phyloP scores from a whole-genome alignment of 2,888 invertebrate genomes.

The Steinernema scapterisci region DNA sequence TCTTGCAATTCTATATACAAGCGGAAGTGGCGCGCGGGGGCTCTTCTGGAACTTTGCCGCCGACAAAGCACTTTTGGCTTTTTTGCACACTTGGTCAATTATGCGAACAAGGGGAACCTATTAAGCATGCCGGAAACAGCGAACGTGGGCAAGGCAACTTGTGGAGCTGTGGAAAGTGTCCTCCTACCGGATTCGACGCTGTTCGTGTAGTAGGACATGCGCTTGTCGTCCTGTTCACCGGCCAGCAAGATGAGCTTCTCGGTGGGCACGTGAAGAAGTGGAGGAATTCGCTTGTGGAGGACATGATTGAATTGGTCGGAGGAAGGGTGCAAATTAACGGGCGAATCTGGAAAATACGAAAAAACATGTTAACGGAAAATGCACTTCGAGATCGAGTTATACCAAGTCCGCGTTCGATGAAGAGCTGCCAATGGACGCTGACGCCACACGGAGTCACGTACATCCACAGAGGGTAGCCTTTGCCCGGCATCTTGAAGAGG shows the following conservation, averaged over 20 bases:
- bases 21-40: too few relatives aligned
- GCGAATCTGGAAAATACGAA: conserved; percentile 28
- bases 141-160: too few relatives aligned
- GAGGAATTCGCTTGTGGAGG: conserved; percentile 42
- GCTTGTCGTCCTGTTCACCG: conserved; percentile 53
- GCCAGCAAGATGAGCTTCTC: conserved; percentile 45
- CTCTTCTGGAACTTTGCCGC: too few relatives aligned
- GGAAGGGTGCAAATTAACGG: conserved; percentile 34
- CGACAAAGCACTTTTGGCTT: neutral
- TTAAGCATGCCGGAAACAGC: too few relatives aligned
- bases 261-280: conserved; percentile 35
- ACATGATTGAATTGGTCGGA: conserved; percentile 42
- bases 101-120: too few relatives aligned
- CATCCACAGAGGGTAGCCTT: conserved; percentile 41
- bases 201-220: conserved; percentile 56
- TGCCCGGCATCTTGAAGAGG: conserved; percentile 36
- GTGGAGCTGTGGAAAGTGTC: neutral
- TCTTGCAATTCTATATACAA: neutral
- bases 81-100: neutral
- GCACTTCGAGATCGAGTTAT: conserved; percentile 37
- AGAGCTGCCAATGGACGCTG: conserved; percentile 56
- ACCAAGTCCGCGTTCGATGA: conserved; percentile 45
- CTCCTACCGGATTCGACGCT: conserved; percentile 40
- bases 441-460: conserved; percentile 56
- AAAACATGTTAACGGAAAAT: conserved; percentile 8